Base-by-base conservation (phyloP, 1,140 invertebrate genomes). In the Eurosta solidaginis region DNA sequence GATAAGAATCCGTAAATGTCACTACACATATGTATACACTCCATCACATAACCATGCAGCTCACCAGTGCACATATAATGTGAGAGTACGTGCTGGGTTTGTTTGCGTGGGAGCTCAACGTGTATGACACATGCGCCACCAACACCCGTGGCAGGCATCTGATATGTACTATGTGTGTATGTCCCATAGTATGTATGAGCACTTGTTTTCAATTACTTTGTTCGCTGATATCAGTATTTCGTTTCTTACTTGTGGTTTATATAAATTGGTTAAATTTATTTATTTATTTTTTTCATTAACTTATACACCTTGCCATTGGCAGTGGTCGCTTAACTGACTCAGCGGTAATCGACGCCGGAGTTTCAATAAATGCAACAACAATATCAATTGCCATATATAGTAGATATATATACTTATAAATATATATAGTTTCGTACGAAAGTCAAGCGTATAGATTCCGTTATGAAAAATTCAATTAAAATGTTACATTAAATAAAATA, bases 81-180 rank as follows among this genome's bases (percentile, higher is more conserved):
- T 1, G 0, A 3, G 3, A 6, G 33, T 63, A 63, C 29, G 3
- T n/a, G 54, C 20, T 12, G 29, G 14, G 20, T 63, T 36, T 36
- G 59, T n/a, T 7, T 40, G 59, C 59, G 59, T 68, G 33, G 33
- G 59, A 40, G 59, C 20, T n/a, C 59, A 40, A 68, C 59, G 17
- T 9, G 59, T 17, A 68, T 68, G 59, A 68, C 59, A 68, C 59
- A 68, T 68, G 59, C 40, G 59, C 59, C 59, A 68, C 59, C 59
- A 68, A 68, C 59, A 68, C 27, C 25, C 33, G 54, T 7, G 54
- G 29, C 20, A n/a, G 6, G 33, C 25, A 68, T 40, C 59, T 17
- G 59, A 68, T 68, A 68, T 68, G 36, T n/a, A 40, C n/a, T n/a
- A n/a, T n/a, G n/a, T n/a, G n/a, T n/a, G n/a, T n/a, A n/a, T n/a